phyloP scores from a whole-genome alignment of 2,113 vertebrate genomes.

The Elanoides forficatus region DNA sequence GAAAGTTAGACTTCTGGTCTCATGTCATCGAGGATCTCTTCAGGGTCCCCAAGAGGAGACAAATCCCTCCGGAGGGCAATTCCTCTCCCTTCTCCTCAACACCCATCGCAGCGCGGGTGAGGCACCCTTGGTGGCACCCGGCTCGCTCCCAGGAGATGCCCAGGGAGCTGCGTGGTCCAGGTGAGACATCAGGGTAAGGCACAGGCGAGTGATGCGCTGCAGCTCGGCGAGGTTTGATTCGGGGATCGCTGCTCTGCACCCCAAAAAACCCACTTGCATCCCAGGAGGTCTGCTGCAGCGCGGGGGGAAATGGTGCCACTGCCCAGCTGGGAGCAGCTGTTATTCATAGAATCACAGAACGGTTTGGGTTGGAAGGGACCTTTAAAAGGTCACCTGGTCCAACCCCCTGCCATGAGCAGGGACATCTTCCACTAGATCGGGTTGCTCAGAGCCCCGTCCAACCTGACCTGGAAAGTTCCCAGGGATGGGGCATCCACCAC shows the following conservation, averaged over 20 bases:
- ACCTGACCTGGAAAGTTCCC: accelerated
- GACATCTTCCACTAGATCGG: accelerated
- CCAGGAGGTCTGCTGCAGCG: background rate
- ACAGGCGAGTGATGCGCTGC: accelerated
- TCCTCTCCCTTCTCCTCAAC: background rate
- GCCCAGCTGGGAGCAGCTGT: background rate
- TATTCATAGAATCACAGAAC: background rate
- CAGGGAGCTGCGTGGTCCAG: background rate
- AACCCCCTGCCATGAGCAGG: background rate
- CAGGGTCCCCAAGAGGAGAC: background rate
- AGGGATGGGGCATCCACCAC: background rate
- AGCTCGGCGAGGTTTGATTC: background rate
- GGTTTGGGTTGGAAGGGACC: background rate
- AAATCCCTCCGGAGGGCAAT: background rate
- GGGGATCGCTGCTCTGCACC: accelerated
- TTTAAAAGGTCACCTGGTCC: accelerated
- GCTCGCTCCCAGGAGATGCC: background rate
- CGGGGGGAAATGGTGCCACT: background rate
- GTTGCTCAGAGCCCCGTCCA: accelerated
- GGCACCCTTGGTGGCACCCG: accelerated
- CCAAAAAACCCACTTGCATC: accelerated
- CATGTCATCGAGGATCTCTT: background rate
- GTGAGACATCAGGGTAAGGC: accelerated
- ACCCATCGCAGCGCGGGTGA: accelerated
- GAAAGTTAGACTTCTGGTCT: background rate